phyloP scores from a whole-genome alignment of 2,797 vertebrate species.

The Micromesistius poutassou region DNA sequence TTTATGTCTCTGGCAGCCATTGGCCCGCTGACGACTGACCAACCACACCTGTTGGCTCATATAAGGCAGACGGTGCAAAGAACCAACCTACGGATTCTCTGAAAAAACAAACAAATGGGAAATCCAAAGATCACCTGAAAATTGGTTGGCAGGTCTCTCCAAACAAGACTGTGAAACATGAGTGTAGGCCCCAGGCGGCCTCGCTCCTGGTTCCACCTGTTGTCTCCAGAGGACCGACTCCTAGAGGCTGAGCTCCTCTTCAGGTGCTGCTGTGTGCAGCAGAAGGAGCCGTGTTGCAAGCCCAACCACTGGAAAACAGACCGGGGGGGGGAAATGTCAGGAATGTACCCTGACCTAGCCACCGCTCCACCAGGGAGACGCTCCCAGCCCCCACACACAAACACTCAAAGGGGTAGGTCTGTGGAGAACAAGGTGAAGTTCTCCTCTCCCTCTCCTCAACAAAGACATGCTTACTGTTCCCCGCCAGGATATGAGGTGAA shows the following conservation, averaged over 20 bases:
- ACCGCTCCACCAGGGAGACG: conserved; percentile 54
- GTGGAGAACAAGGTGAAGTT: conserved; percentile 44
- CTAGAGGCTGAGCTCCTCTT: neutral
- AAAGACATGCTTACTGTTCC: conserved; percentile 30
- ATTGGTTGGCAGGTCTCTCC: neutral
- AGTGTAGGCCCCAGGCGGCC: neutral
- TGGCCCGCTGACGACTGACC: conserved; percentile 18
- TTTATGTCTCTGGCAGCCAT: conserved; percentile 35
- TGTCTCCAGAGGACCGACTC: neutral
- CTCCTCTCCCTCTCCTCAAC: conserved; percentile 9
- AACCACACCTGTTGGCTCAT: neutral
- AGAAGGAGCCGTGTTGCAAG: conserved; percentile 45
- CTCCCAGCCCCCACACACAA: conserved; percentile 39
- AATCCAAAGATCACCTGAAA: neutral
- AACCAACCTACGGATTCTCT: neutral
- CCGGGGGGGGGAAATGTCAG: conserved; percentile 61
- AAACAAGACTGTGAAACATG: neutral
- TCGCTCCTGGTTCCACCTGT: too few species aligned
- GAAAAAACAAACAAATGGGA: neutral
- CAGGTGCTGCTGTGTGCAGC: conserved; percentile 36
- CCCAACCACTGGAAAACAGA: conserved; percentile 62
- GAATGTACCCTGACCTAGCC: conserved; percentile 65
- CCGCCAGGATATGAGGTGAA: conserved; percentile 30
- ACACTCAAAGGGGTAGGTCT: conserved; percentile 21
- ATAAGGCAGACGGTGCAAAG: conserved; percentile 5